Conservation (phyloP, 2,888 invertebrate species). For the Tenthredo mesomela region DNA sequence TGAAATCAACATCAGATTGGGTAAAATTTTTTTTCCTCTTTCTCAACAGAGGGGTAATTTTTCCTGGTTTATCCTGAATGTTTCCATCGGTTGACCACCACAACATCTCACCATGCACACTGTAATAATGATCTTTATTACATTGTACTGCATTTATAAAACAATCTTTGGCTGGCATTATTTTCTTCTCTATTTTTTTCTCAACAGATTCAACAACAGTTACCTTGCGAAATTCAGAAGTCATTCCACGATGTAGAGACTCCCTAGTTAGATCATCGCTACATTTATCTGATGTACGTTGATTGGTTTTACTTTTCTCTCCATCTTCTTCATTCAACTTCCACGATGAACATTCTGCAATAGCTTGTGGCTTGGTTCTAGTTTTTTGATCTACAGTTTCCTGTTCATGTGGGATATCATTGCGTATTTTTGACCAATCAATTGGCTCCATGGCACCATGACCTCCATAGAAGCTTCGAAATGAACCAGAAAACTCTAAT, state of each 20-base stretch:
- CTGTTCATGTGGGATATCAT: background rate
- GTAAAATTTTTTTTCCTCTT: conserved; percentile 13
- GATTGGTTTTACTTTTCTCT: background rate
- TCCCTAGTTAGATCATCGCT: background rate
- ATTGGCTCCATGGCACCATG: conserved; percentile 53
- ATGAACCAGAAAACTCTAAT: conserved; percentile 51
- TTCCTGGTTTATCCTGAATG: conserved; percentile 36
- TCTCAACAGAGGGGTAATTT: conserved; percentile 4
- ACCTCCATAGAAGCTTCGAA: conserved; percentile 55
- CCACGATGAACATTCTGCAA: background rate
- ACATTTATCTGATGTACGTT: background rate
- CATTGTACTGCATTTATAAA: conserved; percentile 42
- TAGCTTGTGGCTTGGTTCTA: conserved; percentile 3
- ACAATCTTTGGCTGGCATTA: conserved; percentile 34
- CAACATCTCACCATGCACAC: conserved; percentile 51
- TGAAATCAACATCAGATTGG: conserved; percentile 12
- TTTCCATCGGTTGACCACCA: conserved; percentile 58
- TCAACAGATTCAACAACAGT: conserved; percentile 19
- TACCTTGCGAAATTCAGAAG: background rate
- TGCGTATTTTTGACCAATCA: conserved; percentile 54
- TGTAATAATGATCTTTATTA: conserved; percentile 49
- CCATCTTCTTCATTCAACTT: background rate
- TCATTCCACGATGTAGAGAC: background rate
- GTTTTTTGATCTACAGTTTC: background rate
- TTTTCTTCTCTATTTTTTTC: background rate